Base-by-base conservation (phyloP, 2,888 invertebrate genomes). In the Megastigmus dorsalis region DNA sequence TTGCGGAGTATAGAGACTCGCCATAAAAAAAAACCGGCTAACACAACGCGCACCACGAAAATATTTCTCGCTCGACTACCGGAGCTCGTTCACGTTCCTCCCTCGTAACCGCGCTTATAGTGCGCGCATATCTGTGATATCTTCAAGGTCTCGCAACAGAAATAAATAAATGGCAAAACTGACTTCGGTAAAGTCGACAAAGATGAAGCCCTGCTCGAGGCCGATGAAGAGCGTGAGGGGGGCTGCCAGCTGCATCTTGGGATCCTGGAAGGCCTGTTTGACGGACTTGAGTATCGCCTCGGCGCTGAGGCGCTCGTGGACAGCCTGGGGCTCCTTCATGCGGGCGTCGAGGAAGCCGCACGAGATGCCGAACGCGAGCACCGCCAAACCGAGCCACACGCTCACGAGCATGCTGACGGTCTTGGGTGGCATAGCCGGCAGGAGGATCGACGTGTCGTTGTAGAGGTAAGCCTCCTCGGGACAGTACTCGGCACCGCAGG, bases 121-220 rank as follows among this genome's bases (percentile, higher is more conserved):
- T n/a, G n/a, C n/a, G n/a, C n/a, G n/a, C n/a, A n/a, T n/a, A n/a
- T n/a, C n/a, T n/a, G n/a, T n/a, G n/a, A n/a, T n/a, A n/a, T n/a
- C n/a, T n/a, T n/a, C n/a, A n/a, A n/a, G n/a, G n/a, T n/a, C n/a
- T n/a, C n/a, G n/a, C n/a, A n/a, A n/a, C n/a, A n/a, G 20, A 50
- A 23, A 50, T 3, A 55, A 26, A 38, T 30, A 6, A 36, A 41
- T 0, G 10, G n/a, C n/a, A n/a, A n/a, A 33, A 23, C 66, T 23
- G 2, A 94, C 95, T 91, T 94, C 93, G 84, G 94, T 92, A 87
- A 95, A 95, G 83, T 95, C 95, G 7, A 94, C 93, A 84, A 93
- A 92, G 89, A 95, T 94, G 86, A 95, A 95, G 79, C 94, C 95
- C 89, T 95, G 95, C 86, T 95, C 95, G 73, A 95, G 90, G 75